Evolutionary conservation across 1,140 invertebrate species (phyloP).

Genomic region (Scaptomyza graminum): DNA sequence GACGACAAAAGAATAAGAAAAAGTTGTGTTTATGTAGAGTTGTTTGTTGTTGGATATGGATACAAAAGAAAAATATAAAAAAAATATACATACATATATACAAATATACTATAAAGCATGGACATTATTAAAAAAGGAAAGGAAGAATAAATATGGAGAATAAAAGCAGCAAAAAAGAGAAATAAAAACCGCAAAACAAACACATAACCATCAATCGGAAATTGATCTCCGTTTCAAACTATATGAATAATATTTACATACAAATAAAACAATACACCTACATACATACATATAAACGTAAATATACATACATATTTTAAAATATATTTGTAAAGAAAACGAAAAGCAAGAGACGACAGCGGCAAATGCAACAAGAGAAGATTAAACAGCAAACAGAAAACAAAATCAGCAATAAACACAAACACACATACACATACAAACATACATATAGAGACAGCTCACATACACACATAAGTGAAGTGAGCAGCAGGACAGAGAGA

Average conservation of each 20-base stretch:
- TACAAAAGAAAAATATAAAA: no score
- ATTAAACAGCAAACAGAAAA: constrained; percentile 11
- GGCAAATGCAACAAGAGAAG: constrained; percentile 13
- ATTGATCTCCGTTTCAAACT: constrained; percentile 75
- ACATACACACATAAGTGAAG: background rate
- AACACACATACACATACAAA: constrained; percentile 5
- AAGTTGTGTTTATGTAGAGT: constrained; percentile 7
- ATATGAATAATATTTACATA: constrained; percentile 67
- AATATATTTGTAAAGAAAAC: constrained; percentile 67
- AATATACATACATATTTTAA: constrained; percentile 60
- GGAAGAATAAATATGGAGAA: background rate
- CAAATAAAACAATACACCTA: constrained; percentile 19
- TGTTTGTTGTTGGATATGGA: constrained; percentile 6
- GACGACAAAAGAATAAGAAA: constrained; percentile 19
- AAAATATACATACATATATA: no score
- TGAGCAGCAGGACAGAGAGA: background rate
- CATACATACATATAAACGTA: constrained; percentile 57
- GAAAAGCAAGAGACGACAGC: constrained; percentile 7
- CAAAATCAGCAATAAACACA: constrained; percentile 29
- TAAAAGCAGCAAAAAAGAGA: background rate
- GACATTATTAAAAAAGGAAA: background rate
- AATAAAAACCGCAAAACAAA: constrained; percentile 18
- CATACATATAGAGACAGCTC: background rate
- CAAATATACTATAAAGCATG: background rate
- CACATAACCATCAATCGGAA: constrained; percentile 65